Evolutionary conservation across 1,140 invertebrate species (phyloP), one percentile per base, ranked within the genome.

Genomic region (Lepidurus apus): DNA sequence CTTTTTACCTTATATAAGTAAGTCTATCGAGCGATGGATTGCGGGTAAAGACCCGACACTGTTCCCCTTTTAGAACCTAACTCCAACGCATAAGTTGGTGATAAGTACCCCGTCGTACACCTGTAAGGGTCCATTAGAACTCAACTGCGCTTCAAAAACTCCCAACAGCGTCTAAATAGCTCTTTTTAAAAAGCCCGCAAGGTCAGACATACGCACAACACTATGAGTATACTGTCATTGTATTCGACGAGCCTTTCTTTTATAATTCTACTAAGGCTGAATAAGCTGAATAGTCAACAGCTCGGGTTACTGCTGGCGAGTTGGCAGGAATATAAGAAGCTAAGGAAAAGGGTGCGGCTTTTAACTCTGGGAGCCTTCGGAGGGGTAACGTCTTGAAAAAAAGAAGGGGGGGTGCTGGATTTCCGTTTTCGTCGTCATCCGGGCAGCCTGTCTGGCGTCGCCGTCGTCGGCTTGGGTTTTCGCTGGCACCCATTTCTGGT

Each of bases 391-490:
- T 65, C 53, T 9, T 65, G 5, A 65, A 65, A 34, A 34, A 34
- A 34, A 4, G 34, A 3, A 3, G 34, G 53, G 53, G 53, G 13
- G 53, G 21, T 65, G 53, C 53, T 65, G 53, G 53, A 65, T 17
- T 65, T 65, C 53, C 53, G 53, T 65, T 65, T 34, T 65, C 53
- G 21, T 65, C 53, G 53, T 65, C 53, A 65, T 65, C 53, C 53
- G 53, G 53, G 53, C n/a, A 65, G 53, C 53, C 53, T 65, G 53
- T 65, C 53, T 65, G 53, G 53, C 8, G 53, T n/a, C 53, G 53
- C n/a, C 53, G 53, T 65, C 53, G 53, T 21, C 17, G 13, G 21
- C 17, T 21, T 65, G 6, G 53, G 53, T 65, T 21, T 65, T 21
- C 53, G 53, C 13, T 65, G 53, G 13, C 53, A 65, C 13, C 53